Evolutionary conservation across 2,888 invertebrate genomes (phyloP).

Genomic region (Synergus laeviventris): DNA sequence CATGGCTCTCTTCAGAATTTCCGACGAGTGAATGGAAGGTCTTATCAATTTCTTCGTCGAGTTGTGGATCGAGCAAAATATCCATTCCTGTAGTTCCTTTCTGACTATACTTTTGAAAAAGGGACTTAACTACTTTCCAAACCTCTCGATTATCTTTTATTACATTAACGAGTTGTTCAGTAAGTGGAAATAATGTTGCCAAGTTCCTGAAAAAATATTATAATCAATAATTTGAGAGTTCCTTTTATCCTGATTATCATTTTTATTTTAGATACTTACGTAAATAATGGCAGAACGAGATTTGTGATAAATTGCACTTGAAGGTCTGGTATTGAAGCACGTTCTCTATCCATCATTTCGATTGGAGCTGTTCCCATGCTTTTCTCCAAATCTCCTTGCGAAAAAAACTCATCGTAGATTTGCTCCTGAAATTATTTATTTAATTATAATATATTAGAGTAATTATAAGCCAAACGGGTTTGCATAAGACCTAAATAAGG

Average conservation of each 20-base stretch:
- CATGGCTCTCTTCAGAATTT: conserved; percentile 1
- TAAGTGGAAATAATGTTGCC: conserved; percentile 78
- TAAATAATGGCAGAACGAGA: conserved; percentile 78
- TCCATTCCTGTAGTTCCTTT: conserved; percentile 66
- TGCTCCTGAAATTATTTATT: conserved; percentile 78
- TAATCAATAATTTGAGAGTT: background rate
- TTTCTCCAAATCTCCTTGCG: conserved; percentile 90
- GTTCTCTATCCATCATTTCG: conserved; percentile 89
- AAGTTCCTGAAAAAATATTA: conserved; percentile 75
- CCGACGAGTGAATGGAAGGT: conserved; percentile 37
- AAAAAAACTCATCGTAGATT: conserved; percentile 90
- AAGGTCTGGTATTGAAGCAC: conserved; percentile 88
- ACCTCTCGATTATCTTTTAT: conserved; percentile 79
- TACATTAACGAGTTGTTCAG: conserved; percentile 75
- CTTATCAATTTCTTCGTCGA: conserved; percentile 64
- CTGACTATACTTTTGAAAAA: conserved; percentile 70
- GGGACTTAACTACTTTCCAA: conserved; percentile 79
- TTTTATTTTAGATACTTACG: conserved; percentile 67
- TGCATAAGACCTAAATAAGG: no score
- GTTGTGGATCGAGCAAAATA: conserved; percentile 63
- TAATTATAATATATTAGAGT: background rate
- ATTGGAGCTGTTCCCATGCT: conserved; percentile 84
- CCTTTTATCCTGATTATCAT: background rate
- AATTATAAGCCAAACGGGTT: background rate
- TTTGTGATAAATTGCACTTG: conserved; percentile 84